Percentiles rank a stretch among this genome's conserved stretches.
Conservation (phyloP, 1,140 invertebrate genomes). For the Cotesia glomerata region DNA sequence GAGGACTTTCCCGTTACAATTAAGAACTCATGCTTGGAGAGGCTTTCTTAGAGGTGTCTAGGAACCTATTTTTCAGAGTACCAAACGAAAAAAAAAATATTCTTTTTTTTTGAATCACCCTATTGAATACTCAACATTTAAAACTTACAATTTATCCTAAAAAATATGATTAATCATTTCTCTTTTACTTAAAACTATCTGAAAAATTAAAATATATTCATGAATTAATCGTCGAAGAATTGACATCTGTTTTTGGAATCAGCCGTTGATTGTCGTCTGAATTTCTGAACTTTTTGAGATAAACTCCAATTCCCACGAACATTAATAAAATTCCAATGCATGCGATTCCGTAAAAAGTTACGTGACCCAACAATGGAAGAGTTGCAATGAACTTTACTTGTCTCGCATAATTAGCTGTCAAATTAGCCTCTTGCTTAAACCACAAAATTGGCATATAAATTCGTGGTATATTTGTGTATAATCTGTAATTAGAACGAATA, state of each 20-base stretch:
- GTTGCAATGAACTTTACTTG: conserved; percentile 65
- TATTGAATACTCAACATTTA: no score
- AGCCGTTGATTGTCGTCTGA: conserved; percentile 47
- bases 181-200: background rate
- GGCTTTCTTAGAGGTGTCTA: no score
- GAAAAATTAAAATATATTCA: conserved; percentile 4
- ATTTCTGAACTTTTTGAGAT: conserved; percentile 36
- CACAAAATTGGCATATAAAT: conserved; percentile 75
- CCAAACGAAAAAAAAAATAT: no score
- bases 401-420: conserved; percentile 67
- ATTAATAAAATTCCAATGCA: conserved; percentile 62
- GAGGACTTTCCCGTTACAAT: no score
- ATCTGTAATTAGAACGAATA: conserved; percentile 48
- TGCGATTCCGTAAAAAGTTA: conserved; percentile 63
- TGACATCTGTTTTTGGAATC: conserved; percentile 36
- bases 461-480: conserved; percentile 64
- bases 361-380: conserved; percentile 61
- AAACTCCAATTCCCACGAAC: conserved; percentile 56
- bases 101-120: no score
- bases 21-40: no score
- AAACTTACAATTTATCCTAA: no score
- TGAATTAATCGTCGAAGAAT: conserved; percentile 6
- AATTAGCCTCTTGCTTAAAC: conserved; percentile 73
- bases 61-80: no score
- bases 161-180: background rate